Evolutionary conservation across 2,113 vertebrate species (phyloP).

Genomic region (Ursus arctos): DNA sequence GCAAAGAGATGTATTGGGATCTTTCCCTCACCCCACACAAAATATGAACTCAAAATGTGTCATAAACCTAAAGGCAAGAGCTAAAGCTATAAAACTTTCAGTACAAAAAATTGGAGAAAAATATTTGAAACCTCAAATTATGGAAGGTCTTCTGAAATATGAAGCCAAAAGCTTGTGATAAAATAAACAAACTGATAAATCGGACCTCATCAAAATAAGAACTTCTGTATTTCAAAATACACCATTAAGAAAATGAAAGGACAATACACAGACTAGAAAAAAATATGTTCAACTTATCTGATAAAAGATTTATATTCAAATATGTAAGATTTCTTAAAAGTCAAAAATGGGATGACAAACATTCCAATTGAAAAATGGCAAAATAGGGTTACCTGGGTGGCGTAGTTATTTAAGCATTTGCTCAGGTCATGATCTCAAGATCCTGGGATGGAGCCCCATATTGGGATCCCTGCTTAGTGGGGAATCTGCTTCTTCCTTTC

Average conservation of each 20-base stretch:
- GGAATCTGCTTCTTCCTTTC: background rate
- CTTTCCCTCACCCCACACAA: background rate
- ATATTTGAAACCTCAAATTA: background rate
- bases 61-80: background rate
- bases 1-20: background rate
- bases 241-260: background rate
- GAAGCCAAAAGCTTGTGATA: background rate
- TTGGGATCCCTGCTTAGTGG: background rate
- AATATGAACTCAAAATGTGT: background rate
- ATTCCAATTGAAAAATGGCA: background rate
- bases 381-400: background rate
- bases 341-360: background rate
- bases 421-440: background rate
- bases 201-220: background rate
- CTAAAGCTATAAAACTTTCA: background rate
- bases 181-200: background rate
- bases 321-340: background rate
- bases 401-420: background rate
- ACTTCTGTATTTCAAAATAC: background rate
- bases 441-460: background rate
- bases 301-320: background rate
- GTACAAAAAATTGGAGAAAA: background rate
- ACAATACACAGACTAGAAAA: background rate
- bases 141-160: background rate
- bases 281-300: background rate